Evolutionary conservation across 2,797 vertebrate species (phyloP).

Genomic region (Tolypeutes matacus): DNA sequence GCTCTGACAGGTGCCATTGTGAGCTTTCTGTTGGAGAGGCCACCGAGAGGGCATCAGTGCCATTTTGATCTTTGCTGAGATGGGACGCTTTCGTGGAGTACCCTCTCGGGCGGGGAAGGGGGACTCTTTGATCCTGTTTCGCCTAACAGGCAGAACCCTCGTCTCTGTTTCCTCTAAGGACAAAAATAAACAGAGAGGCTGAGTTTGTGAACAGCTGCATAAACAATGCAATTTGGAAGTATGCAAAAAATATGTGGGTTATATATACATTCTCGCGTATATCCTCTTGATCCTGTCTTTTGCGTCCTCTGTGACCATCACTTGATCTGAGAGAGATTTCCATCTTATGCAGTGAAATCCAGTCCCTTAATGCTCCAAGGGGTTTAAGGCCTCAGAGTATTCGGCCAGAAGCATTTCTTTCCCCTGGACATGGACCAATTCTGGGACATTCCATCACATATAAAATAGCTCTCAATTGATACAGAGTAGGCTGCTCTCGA

Average conservation of each 20-base stretch:
- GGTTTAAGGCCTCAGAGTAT: constrained; percentile 47
- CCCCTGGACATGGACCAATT: neutral
- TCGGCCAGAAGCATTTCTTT: constrained; percentile 53
- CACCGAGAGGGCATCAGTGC: constrained; percentile 51
- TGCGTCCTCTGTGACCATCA: constrained; percentile 35
- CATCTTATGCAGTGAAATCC: constrained; percentile 50
- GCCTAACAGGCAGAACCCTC: constrained; percentile 83
- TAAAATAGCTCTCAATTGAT: neutral
- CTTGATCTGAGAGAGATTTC: constrained; percentile 66
- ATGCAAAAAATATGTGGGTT: constrained; percentile 83
- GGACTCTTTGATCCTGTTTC: constrained; percentile 86
- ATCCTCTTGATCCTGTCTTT: constrained; percentile 45
- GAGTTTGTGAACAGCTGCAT: constrained; percentile 87
- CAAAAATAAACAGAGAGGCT: constrained; percentile 87
- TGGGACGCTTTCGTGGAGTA: constrained; percentile 71
- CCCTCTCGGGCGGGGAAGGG: constrained; percentile 66
- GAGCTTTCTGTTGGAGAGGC: constrained; percentile 48
- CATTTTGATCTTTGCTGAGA: constrained; percentile 81
- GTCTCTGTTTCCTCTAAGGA: constrained; percentile 85
- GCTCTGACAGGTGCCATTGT: constrained; percentile 68
- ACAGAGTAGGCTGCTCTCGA: neutral
- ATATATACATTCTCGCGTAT: constrained; percentile 65
- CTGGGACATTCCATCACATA: neutral
- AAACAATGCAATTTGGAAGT: constrained; percentile 88
- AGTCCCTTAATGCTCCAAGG: constrained; percentile 25